phyloP scores from a whole-genome alignment of 2,888 invertebrate genomes.

The Acronicta leporina region DNA sequence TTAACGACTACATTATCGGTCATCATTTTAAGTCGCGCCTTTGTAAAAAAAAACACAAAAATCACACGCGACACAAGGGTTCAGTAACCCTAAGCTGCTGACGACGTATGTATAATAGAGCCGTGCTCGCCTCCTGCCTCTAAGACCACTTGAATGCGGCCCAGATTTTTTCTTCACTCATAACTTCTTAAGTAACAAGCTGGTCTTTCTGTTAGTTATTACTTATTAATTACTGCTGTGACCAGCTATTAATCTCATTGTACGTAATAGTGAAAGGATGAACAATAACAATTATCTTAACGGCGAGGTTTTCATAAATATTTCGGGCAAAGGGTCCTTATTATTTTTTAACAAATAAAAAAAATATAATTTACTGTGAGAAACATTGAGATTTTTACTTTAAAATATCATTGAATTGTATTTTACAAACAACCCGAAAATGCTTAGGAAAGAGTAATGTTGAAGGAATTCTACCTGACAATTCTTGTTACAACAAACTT shows the following conservation, averaged over 20 bases:
- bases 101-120: conserved; percentile 51
- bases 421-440: too few species aligned
- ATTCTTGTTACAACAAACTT: conserved; percentile 25
- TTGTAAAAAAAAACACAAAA: conserved; percentile 35
- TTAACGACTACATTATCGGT: conserved; percentile 19
- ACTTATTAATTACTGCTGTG: conserved; percentile 22
- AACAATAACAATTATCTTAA: neutral
- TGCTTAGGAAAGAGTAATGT: neutral
- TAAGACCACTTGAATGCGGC: conserved; percentile 64
- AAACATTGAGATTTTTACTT: too few species aligned
- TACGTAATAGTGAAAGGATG: neutral
- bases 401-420: too few species aligned
- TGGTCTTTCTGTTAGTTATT: conserved; percentile 53
- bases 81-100: conserved; percentile 73
- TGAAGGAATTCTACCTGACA: neutral
- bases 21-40: conserved; percentile 23
- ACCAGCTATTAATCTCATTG: conserved; percentile 19
- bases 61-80: conserved; percentile 57
- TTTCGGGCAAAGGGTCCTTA: too few species aligned
- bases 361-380: too few species aligned
- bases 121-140: conserved; percentile 56
- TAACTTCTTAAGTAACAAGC: conserved; percentile 37
- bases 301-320: too few species aligned
- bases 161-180: conserved; percentile 65
- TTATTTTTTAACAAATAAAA: too few species aligned